phyloP scores from a whole-genome alignment of 1,140 invertebrate genomes.

The Drosophila paulistorum region DNA sequence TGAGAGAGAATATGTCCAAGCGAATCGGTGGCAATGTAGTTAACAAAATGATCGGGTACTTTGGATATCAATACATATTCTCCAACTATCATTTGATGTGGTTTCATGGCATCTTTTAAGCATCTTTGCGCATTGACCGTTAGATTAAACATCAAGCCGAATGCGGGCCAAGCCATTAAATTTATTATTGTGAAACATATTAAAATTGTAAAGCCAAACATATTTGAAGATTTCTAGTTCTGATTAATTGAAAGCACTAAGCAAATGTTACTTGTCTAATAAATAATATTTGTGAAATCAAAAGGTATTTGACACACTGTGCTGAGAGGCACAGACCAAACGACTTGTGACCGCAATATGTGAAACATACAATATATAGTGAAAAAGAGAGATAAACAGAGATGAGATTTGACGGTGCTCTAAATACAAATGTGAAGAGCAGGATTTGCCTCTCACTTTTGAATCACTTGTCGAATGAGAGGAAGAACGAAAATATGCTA shows the following conservation, averaged over 20 bases:
- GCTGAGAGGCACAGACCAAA: not conserved
- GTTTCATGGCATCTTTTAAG: slow-evolving; percentile 97
- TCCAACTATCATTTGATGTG: slow-evolving; percentile 96
- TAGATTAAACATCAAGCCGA: no score
- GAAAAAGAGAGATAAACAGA: not conserved
- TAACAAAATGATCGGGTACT: slow-evolving; percentile 91
- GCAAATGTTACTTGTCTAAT: no score
- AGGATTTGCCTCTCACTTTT: slow-evolving; percentile 48
- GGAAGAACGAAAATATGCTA: slow-evolving; percentile 52
- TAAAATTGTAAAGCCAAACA: no score
- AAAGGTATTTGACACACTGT: slow-evolving; percentile 14
- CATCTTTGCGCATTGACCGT: slow-evolving; percentile 91
- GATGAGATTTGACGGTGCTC: slow-evolving; percentile 38
- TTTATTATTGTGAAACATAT: no score
- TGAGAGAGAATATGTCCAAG: slow-evolving; percentile 96
- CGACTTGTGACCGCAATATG: slow-evolving; percentile 29
- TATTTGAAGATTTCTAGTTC: no score
- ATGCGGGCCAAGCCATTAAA: no score
- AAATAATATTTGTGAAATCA: not conserved
- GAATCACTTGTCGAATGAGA: slow-evolving; percentile 28
- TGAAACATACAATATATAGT: slow-evolving; percentile 20
- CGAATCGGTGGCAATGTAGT: slow-evolving; percentile 96
- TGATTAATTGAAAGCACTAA: no score
- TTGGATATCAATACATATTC: slow-evolving; percentile 94
- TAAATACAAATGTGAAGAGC: slow-evolving; percentile 62